Conservation (phyloP, 2,888 invertebrate species). For the Liopterus haemorrhoidalis region DNA sequence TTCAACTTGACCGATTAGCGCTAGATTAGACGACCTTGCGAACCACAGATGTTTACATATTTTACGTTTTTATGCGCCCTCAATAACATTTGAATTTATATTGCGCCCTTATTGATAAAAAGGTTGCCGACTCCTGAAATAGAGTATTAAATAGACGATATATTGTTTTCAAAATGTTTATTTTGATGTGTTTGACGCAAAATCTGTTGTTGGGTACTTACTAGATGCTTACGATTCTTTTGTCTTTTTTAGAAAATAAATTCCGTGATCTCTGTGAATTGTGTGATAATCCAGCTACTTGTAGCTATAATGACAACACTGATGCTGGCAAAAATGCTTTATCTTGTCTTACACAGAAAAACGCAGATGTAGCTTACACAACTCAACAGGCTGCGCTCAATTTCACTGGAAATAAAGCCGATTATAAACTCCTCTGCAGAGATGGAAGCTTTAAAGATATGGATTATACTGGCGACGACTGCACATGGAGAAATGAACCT, state of each 20-base stretch:
- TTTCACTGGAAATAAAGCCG: conserved; percentile 29
- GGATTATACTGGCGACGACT: conserved; percentile 35
- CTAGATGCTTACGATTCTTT: conserved; percentile 9
- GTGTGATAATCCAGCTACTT: conserved; percentile 45
- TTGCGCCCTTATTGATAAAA: too few species aligned
- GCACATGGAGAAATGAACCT: conserved; percentile 58
- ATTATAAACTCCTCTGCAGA: conserved; percentile 39
- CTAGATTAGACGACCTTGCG: too few species aligned
- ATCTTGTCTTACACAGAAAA: conserved; percentile 46
- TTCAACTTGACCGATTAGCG: too few species aligned
- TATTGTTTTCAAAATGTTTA: too few species aligned
- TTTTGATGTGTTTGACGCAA: too few species aligned
- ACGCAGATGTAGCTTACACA: conserved; percentile 54
- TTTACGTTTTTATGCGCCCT: too few species aligned
- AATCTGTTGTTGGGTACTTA: too few species aligned
- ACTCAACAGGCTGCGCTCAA: conserved; percentile 42
- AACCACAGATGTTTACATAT: too few species aligned
- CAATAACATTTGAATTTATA: too few species aligned
- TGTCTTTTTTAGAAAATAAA: conserved; percentile 28
- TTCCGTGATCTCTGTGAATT: conserved; percentile 48
- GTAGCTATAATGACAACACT: conserved; percentile 37
- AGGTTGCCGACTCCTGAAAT: too few species aligned
- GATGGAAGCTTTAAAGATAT: conserved; percentile 36
- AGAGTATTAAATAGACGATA: too few species aligned
- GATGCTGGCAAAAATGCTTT: conserved; percentile 47